phyloP scores from a whole-genome alignment of 1,140 invertebrate genomes.

The Cyrtorhinus lividipennis region DNA sequence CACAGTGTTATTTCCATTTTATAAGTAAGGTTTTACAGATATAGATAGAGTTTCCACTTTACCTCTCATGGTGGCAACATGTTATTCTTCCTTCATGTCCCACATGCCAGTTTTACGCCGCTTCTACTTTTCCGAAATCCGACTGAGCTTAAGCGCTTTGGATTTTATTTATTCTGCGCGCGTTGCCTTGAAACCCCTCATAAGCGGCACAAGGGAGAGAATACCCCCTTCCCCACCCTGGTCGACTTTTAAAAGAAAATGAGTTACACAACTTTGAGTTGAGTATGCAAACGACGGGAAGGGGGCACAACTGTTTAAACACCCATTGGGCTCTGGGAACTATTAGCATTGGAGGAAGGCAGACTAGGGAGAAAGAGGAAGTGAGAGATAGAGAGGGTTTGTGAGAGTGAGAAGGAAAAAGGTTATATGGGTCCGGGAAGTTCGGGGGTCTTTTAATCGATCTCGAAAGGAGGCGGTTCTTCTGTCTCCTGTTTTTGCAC shows the following conservation, averaged over 20 bases:
- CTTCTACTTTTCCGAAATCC: too few species aligned
- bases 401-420: background rate
- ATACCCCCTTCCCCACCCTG: too few species aligned
- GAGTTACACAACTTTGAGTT: conserved; percentile 1
- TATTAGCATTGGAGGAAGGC: conserved; percentile 1
- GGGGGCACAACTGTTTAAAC: conserved; percentile 5
- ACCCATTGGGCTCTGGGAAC: conserved; percentile 1
- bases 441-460: conserved; percentile 2
- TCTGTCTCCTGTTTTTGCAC: background rate
- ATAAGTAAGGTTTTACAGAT: too few species aligned
- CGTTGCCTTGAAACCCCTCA: too few species aligned
- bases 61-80: too few species aligned
- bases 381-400: background rate
- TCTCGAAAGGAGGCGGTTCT: background rate
- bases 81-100: too few species aligned
- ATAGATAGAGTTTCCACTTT: too few species aligned
- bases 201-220: too few species aligned
- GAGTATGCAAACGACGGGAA: conserved; percentile 4
- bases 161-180: too few species aligned
- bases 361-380: background rate
- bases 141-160: too few species aligned
- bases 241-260: conserved; percentile 8
- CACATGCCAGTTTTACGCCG: too few species aligned
- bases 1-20: too few species aligned
- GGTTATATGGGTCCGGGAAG: background rate